Conservation (phyloP, 2,888 invertebrate species). For the Cosmorhoe ocellata region DNA sequence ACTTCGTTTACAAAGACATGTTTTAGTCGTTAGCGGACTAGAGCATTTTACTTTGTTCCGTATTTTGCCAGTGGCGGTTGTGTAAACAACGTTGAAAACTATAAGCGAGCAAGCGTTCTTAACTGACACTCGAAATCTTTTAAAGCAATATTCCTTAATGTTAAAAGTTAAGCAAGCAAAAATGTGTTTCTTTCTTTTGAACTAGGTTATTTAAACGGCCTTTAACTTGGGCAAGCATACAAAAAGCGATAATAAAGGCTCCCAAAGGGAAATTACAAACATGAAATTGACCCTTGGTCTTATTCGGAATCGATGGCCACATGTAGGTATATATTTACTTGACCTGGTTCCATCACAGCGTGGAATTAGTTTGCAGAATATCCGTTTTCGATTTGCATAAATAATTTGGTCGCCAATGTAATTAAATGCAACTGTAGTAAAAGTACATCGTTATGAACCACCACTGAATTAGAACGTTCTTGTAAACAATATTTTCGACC, state of each 20-base stretch:
- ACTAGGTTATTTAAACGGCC: slow-evolving; percentile 47
- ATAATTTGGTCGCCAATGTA: slow-evolving; percentile 10
- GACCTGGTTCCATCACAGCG: slow-evolving; percentile 26
- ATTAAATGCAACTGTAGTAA: slow-evolving; percentile 10
- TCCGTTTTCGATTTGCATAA: slow-evolving; percentile 26
- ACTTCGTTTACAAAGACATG: slow-evolving; percentile 30
- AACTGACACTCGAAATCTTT: slow-evolving; percentile 10
- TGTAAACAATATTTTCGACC: too few relatives aligned
- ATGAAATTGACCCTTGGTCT: slow-evolving; percentile 30
- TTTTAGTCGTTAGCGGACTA: slow-evolving; percentile 25
- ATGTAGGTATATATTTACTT: slow-evolving; percentile 26
- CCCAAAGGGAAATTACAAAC: slow-evolving; percentile 42
- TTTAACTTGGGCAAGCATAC: slow-evolving; percentile 38
- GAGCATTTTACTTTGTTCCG: slow-evolving; percentile 11
- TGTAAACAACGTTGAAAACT: slow-evolving; percentile 3
- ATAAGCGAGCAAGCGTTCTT: slow-evolving; percentile 6
- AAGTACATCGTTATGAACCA: background rate
- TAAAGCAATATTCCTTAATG: slow-evolving; percentile 26
- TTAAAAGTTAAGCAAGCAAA: slow-evolving; percentile 36
- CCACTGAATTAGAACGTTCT: too few relatives aligned
- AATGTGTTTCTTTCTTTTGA: slow-evolving; percentile 47
- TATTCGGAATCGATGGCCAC: slow-evolving; percentile 24
- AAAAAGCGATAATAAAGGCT: slow-evolving; percentile 47
- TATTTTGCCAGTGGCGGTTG: slow-evolving; percentile 1
- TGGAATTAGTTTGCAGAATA: slow-evolving; percentile 30